Evolutionary conservation across 2,113 vertebrate species (phyloP), one percentile per base, ranked within the genome.

Genomic region (Poeciliopsis turrubarensis): DNA sequence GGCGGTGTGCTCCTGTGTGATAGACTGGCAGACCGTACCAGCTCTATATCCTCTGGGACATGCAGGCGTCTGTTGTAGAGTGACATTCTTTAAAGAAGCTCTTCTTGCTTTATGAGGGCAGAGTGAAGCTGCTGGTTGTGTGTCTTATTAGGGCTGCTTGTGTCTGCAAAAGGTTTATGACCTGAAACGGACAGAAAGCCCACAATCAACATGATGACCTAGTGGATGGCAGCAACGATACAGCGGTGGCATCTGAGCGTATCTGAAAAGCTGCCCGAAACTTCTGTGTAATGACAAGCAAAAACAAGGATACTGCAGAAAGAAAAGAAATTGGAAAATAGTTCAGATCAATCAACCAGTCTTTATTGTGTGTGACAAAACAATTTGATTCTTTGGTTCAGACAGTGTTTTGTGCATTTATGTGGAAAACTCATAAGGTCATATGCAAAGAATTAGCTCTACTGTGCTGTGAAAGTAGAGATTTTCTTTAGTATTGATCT

Each of bases 21-120:
- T 88, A 85, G 90, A 91, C 91, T 91, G 89, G 85, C 90, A 91
- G 89, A 85, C 75, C 87, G 68, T 87, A 89, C 83, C 57, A 66
- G 87, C 89, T 87, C 80, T 29, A 75, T 65, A 70, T 91, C 91
- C 90, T 88, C 27, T 60, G 90, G 90, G 90, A 90, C 73, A 72
- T 69, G 12, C 75, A 60, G 84, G 84, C 80, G 74, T 79, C 84
- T 87, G 80, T 85, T 82, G 71, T 37, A 65, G 75, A 89, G 77
- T 72, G 79, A 64, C 81, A 60, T 78, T 87, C 68, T 75, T 71
- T 67, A 86, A 57, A 81, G 76, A 80, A 81, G 84, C 79, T 80
- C 71, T 60, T 83, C 78, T 87, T 77, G 72, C 85, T 88, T 87
- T 87, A 71, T 71, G 70, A 83, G 68, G 34, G 10, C 72, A 67